Base-by-base conservation (phyloP, 2,888 invertebrate genomes). In the Aleiodes alternator region DNA sequence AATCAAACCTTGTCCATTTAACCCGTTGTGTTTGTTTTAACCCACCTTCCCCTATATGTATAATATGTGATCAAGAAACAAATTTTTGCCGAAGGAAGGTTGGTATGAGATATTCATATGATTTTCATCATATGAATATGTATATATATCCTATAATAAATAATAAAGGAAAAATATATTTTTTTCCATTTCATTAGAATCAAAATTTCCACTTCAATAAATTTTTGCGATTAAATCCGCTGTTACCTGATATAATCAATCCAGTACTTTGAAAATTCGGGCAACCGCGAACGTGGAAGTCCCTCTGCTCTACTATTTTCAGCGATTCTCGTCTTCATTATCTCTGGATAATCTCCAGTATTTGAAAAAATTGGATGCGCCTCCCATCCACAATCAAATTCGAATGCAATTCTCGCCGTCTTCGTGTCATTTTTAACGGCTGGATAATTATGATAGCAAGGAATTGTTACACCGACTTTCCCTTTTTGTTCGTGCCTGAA, bases 321-420 rank as follows among this genome's bases (percentile, higher is more conserved):
- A 57, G 90, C 91, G 11, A 95, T 91, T 4, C 91, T 89, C 14
- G 90, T 87, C 72, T 92, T 92, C 93, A 95, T 94, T 0, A 93
- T 84, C 68, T 90, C 87, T 0, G 95, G 95, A 85, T 94, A 95
- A 87, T 94, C 93, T 0, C 95, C 94, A 0, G 87, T 83, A 71
- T 88, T 86, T 0, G 92, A 91, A 85, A 93, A 93, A 50, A 95
- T 93, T 0, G 95, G 94, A 86, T 94, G 91, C 0, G 92, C 92
- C 83, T 93, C 93, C 94, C 94, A 93, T 43, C 94, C 94, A 69
- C 92, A 90, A 92, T 92, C 87, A 59, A 90, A 90, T 84, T 92
- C 91, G 78, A 92, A 87, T 81, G 91, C 91, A 83, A 90, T 86
- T 57, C 92, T 91, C 0, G 92, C 91, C 0, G 92, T 93, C 66